phyloP scores from a whole-genome alignment of 2,797 vertebrate species.

The Tokudaia muenninki region DNA sequence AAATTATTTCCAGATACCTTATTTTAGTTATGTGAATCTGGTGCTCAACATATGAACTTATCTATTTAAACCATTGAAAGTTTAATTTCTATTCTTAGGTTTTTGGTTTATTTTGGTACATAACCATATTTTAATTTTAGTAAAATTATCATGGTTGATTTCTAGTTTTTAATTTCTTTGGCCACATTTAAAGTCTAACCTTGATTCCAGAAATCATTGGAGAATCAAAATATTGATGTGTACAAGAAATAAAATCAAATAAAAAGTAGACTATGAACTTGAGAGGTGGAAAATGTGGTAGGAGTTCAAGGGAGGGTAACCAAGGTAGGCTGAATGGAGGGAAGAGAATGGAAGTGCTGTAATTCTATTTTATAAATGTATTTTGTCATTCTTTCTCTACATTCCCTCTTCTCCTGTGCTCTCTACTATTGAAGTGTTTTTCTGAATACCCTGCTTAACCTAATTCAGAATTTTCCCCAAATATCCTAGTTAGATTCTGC shows the following conservation, averaged over 20 bases:
- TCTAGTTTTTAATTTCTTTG: neutral
- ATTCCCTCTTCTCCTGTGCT: neutral
- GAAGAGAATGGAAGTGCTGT: neutral
- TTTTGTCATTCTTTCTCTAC: neutral
- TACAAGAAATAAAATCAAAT: neutral
- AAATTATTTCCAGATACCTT: neutral
- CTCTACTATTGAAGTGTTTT: neutral
- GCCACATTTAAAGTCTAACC: neutral
- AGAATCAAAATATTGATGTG: neutral
- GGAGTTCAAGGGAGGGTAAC: neutral
- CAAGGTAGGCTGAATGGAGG: neutral
- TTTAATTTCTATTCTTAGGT: neutral
- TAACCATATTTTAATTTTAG: neutral
- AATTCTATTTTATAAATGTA: neutral
- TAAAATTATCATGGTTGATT: neutral
- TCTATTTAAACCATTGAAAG: neutral
- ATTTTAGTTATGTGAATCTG: neutral
- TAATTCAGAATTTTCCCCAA: neutral
- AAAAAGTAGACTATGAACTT: neutral
- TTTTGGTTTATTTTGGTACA: neutral
- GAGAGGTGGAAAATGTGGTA: neutral
- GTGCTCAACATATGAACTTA: neutral
- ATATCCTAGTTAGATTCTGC: neutral
- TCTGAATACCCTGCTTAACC: neutral
- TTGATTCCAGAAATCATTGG: neutral